These are phyloP conservation scores for Heliconius himera DNA, from an alignment of 1,140 invertebrate species.

Conservation along the genomic window DNA sequence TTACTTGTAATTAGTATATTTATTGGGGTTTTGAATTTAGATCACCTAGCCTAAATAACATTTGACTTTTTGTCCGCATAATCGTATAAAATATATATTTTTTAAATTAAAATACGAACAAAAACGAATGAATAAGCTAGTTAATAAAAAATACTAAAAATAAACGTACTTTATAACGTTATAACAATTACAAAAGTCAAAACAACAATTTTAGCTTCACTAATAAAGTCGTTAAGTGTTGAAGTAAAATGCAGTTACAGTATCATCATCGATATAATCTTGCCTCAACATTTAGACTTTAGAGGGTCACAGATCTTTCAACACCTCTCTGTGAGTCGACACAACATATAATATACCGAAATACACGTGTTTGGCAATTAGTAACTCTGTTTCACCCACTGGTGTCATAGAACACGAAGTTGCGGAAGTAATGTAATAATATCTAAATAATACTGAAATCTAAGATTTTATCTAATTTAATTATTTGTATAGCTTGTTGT, in stretches of 20 bases:
- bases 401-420: not conserved
- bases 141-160: too few species aligned
- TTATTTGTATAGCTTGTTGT: too few species aligned
- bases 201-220: too few species aligned
- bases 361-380: slow-evolving; percentile 76
- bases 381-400: slow-evolving; percentile 54
- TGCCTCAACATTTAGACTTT: not conserved
- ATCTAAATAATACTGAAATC: too few species aligned
- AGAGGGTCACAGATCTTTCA: slow-evolving; percentile 37
- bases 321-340: slow-evolving; percentile 34
- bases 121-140: too few species aligned
- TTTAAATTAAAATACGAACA: too few species aligned
- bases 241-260: not conserved
- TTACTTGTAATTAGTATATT: not conserved
- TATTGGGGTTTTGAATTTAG: not conserved
- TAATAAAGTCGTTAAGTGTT: not conserved
- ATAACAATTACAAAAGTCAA: too few species aligned
- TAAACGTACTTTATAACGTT: too few species aligned
- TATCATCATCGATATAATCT: slow-evolving; percentile 7
- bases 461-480: too few species aligned
- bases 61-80: too few species aligned
- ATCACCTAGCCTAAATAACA: too few species aligned
- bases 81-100: too few species aligned
- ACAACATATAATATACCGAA: slow-evolving; percentile 61
- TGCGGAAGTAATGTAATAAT: not conserved